These are phyloP conservation scores for Vanessa cardui DNA, from an alignment of 2,888 invertebrate species.

Conservation along the genomic window DNA sequence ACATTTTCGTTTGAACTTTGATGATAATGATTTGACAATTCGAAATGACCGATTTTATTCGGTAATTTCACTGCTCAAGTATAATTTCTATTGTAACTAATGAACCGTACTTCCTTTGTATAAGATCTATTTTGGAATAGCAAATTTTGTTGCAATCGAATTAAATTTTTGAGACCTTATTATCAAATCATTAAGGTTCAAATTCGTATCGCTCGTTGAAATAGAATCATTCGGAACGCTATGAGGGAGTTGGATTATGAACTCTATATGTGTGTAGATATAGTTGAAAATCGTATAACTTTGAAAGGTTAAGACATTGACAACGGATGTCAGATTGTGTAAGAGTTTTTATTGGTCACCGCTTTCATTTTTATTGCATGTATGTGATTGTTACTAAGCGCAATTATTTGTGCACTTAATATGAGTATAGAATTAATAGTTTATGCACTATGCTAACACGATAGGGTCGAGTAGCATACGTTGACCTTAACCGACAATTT, in stretches of 20 bases:
- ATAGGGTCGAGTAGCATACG: no score
- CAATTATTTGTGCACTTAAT: background rate
- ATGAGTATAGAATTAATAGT: no score
- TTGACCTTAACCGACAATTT: no score
- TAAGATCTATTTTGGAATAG: background rate
- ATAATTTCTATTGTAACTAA: conserved; percentile 20
- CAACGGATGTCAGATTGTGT: conserved; percentile 36
- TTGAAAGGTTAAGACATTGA: background rate
- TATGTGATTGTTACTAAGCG: conserved; percentile 12
- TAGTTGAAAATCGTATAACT: background rate
- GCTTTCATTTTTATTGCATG: conserved; percentile 45
- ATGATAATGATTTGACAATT: conserved; percentile 12
- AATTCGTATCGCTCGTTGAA: background rate
- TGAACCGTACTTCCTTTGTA: conserved; percentile 22
- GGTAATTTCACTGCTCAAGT: conserved; percentile 6
- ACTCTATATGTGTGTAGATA: background rate
- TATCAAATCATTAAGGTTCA: background rate
- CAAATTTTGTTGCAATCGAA: background rate
- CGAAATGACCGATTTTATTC: conserved; percentile 1
- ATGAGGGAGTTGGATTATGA: background rate
- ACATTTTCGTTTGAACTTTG: background rate
- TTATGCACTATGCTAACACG: no score
- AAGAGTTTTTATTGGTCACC: conserved; percentile 39
- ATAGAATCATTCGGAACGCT: background rate
- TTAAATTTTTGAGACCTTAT: background rate